Conservation (phyloP, 2,113 vertebrate species). For the Leucoraja erinaceus region DNA sequence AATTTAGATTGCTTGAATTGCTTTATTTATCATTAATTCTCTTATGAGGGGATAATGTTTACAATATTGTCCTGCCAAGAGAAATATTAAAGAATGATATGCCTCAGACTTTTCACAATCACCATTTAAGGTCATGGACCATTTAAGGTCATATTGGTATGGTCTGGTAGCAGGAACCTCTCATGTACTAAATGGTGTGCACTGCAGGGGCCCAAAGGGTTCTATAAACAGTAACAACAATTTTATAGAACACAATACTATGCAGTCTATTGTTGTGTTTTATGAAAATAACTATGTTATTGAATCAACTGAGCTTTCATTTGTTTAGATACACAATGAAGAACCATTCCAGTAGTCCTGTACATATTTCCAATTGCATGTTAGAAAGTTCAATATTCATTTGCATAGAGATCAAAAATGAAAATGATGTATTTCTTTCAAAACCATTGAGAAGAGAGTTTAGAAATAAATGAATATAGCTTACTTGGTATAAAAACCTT, state of each 20-base stretch:
- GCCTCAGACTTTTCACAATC: not conserved
- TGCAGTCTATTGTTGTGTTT: not conserved
- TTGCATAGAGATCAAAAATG: not conserved
- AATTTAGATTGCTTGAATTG: not conserved
- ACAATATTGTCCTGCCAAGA: not conserved
- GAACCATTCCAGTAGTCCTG: not conserved
- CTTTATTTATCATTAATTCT: not conserved
- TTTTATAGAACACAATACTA: not conserved
- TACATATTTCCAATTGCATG: not conserved
- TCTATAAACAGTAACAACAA: not conserved
- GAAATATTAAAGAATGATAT: not conserved
- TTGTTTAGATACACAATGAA: not conserved
- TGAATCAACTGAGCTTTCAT: not conserved
- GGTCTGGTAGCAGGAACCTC: not conserved
- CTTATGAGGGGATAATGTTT: not conserved
- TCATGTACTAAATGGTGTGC: not conserved
- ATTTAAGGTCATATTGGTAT: not conserved
- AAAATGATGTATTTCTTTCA: not conserved
- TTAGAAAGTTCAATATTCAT: not conserved
- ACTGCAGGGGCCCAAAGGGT: too few relatives aligned
- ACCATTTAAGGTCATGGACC: not conserved
- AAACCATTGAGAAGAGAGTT: slow-evolving; percentile 20
- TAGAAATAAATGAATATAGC: slow-evolving; percentile 39
- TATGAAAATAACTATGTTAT: not conserved
- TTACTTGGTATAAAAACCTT: slow-evolving; percentile 95